Percentiles rank a stretch among this genome's conserved stretches.
phyloP scores from a whole-genome alignment of 1,140 invertebrate species.

The Argopecten irradians region DNA sequence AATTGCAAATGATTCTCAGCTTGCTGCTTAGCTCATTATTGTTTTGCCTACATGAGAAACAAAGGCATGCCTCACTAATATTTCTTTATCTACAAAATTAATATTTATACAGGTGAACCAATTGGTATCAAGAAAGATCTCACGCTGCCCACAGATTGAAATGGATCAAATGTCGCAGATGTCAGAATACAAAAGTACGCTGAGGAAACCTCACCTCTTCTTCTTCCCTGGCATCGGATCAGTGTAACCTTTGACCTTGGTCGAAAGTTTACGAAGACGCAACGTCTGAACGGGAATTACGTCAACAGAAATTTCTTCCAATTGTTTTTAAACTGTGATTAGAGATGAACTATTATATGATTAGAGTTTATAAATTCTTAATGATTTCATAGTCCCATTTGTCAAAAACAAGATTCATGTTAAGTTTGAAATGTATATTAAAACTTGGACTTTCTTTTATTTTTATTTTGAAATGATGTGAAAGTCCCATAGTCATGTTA shows the following conservation, averaged over 20 bases:
- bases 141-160: slow-evolving; percentile 62
- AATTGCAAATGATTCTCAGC: not conserved
- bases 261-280: not conserved
- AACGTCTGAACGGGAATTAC: too few relatives aligned
- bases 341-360: not conserved
- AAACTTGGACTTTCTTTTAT: too few relatives aligned
- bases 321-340: not conserved
- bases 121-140: slow-evolving; percentile 68
- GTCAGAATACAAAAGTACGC: slow-evolving; percentile 72
- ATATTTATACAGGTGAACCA: slow-evolving; percentile 65
- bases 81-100: not conserved
- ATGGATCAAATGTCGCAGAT: slow-evolving; percentile 72
- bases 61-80: not conserved
- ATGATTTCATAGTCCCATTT: not conserved
- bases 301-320: not conserved
- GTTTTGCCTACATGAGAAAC: not conserved
- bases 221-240: slow-evolving; percentile 71
- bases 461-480: not conserved
- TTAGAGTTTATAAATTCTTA: not conserved
- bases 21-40: not conserved
- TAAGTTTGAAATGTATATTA: not conserved
- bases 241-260: slow-evolving; percentile 24
- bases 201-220: slow-evolving; percentile 70
- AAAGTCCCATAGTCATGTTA: not conserved
- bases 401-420: not conserved